phyloP scores from a whole-genome alignment of 2,888 invertebrate species.

The Drosophila seclusa region DNA sequence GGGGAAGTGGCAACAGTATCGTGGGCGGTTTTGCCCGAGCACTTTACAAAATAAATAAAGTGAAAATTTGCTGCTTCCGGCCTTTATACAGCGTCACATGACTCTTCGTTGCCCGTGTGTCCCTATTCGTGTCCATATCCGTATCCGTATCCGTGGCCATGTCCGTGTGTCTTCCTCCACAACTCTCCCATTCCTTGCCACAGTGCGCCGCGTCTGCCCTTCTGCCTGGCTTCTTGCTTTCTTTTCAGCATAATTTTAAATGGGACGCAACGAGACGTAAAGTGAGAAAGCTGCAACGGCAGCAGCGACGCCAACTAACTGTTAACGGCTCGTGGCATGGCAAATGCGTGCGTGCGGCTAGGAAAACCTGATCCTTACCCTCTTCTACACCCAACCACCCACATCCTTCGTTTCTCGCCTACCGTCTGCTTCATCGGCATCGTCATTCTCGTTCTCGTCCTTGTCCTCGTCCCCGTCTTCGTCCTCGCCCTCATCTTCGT shows the following conservation, averaged over 20 bases:
- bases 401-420: background rate
- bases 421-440: slow-evolving; percentile 14
- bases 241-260: slow-evolving; percentile 76
- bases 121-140: slow-evolving; percentile 66
- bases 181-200: background rate
- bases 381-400: background rate
- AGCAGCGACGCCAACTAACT: slow-evolving; percentile 67
- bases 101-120: slow-evolving; percentile 12
- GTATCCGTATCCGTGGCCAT: slow-evolving; percentile 69
- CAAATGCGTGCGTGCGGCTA: slow-evolving; percentile 62
- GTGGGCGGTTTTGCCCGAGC: slow-evolving; percentile 53
- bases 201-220: background rate
- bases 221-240: slow-evolving; percentile 16
- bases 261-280: slow-evolving; percentile 81
- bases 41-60: slow-evolving; percentile 80
- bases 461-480: background rate
- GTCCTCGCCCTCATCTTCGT: slow-evolving; percentile 1
- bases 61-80: slow-evolving; percentile 79
- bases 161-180: slow-evolving; percentile 52
- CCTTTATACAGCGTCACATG: slow-evolving; percentile 62
- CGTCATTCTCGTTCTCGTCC: slow-evolving; percentile 2
- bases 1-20: slow-evolving; percentile 1
- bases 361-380: slow-evolving; percentile 17
- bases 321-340: slow-evolving; percentile 71
- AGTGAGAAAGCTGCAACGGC: slow-evolving; percentile 71